phyloP scores from a whole-genome alignment of 2,113 vertebrate species.

The Seriola quinqueradiata region DNA sequence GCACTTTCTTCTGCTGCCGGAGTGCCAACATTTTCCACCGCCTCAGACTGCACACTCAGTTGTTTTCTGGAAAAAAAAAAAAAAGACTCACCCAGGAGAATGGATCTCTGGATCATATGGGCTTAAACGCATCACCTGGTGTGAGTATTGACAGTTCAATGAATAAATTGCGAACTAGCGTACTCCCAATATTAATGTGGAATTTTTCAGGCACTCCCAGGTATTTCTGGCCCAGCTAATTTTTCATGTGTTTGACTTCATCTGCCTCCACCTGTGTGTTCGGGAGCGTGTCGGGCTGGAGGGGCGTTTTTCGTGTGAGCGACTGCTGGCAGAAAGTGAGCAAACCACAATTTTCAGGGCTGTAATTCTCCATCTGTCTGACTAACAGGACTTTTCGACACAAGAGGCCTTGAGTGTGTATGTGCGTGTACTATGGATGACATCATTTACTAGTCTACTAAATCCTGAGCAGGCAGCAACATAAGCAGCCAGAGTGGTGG shows the following conservation, averaged over 20 bases:
- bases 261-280: neutral
- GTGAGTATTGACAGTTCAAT: constrained; percentile 20
- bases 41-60: constrained; percentile 38
- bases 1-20: constrained; percentile 35
- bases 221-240: neutral
- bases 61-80: constrained; percentile 29
- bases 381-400: constrained; percentile 52
- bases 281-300: neutral
- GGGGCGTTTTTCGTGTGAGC: neutral
- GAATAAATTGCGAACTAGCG: constrained; percentile 14
- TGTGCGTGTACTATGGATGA: constrained; percentile 41
- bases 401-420: constrained; percentile 63
- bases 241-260: neutral
- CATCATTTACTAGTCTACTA: constrained; percentile 72
- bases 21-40: constrained; percentile 28
- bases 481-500: constrained; percentile 59
- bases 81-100: neutral
- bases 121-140: constrained; percentile 2
- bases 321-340: constrained; percentile 21
- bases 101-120: neutral
- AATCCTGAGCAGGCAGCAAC: constrained; percentile 64
- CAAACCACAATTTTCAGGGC: constrained; percentile 40
- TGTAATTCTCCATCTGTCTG: constrained; percentile 67
- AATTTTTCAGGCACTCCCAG: neutral
- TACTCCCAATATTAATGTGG: neutral